Evolutionary conservation across 2,797 vertebrate genomes (phyloP), one percentile per base, ranked within the genome.

Genomic region (Threskiornis aethiopicus): DNA sequence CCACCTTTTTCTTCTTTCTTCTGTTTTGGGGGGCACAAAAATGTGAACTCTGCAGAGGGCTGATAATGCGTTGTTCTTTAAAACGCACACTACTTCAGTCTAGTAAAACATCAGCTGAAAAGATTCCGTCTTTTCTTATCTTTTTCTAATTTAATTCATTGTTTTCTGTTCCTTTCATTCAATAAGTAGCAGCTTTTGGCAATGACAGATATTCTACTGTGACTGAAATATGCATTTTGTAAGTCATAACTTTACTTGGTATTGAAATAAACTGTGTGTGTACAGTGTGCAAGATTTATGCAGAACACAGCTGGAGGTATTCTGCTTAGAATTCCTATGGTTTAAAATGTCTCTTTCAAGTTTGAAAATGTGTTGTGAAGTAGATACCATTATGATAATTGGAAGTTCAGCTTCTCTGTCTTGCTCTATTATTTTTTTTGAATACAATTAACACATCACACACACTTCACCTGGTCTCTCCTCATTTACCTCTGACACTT

Each of bases 351-450:
- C 93, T 97, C 95, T 98, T 97, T 97, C 92, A 97, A 97, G 96
- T 97, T 97, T 81, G 93, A 95, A 97, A 97, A 97, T 91, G 90
- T 96, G 95, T 97, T 96, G 95, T 95, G 92, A 97, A 97, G 95
- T 97, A 96, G 95, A 90, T 94, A 97, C 95, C 97, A 73, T 97
- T 97, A 97, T 91, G 96, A 95, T 98, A 98, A 98, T 98, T 98
- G 97, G 97, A 96, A 97, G 94, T 97, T 97, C 89, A 49, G 85
- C 91, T 57, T 97, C 91, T 97, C 96, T 96, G 76, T 97, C 97
- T 98, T 97, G 94, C 93, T 92, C 84, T 96, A 84, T 97, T 97
- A 93, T 87, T 76, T 93, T 97, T 96, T 96, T 94, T 88, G 28
- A 96, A 97, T 97, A 97, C 96, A 98, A 90, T 98, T 98, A 97